Conservation (phyloP, 1,140 invertebrate species). For the Bactericera cockerelli region DNA sequence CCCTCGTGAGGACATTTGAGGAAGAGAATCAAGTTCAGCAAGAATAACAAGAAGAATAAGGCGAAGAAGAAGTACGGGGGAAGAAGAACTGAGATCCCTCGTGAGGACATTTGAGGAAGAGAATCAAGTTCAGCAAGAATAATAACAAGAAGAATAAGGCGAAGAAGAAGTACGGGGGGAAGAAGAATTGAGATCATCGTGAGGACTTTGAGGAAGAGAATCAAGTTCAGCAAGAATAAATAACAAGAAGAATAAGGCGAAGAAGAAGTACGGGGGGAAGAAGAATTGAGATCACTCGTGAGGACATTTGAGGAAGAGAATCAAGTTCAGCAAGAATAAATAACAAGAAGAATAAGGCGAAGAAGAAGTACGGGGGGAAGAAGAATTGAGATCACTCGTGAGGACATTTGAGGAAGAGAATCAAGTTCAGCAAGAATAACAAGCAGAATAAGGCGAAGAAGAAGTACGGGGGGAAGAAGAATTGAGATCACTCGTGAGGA, state of each 20-base stretch:
- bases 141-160: no score
- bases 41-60: conserved; percentile 19
- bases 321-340: conserved; percentile 40
- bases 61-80: no score
- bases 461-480: no score
- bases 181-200: conserved; percentile 45
- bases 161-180: conserved; percentile 23
- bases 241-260: conserved; percentile 22
- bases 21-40: conserved; percentile 48
- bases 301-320: conserved; percentile 57
- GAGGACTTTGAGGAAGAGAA: no score
- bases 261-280: no score
- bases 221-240: no score
- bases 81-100: no score
- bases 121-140: no score
- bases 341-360: conserved; percentile 25
- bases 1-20: no score
- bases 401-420: conserved; percentile 55
- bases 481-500: no score
- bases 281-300: no score
- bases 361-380: conserved; percentile 24
- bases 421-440: conserved; percentile 37
- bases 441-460: conserved; percentile 15
- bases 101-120: no score
- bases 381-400: conserved; percentile 61